phyloP scores from a whole-genome alignment of 2,888 invertebrate species.

The Graphium colonna region DNA sequence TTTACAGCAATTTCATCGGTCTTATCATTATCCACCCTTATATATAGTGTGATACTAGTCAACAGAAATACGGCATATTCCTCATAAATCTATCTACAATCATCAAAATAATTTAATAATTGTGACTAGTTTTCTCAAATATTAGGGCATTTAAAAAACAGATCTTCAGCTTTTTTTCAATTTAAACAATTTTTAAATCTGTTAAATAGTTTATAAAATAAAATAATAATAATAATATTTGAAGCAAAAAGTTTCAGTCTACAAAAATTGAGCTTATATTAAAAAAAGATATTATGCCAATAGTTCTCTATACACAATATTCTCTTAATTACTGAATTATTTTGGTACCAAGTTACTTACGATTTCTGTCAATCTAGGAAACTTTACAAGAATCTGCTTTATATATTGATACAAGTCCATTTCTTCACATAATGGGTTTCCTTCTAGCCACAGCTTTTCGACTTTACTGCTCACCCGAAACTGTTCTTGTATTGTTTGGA shows the following conservation, averaged over 20 bases:
- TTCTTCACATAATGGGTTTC: slow-evolving; percentile 64
- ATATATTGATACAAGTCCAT: slow-evolving; percentile 51
- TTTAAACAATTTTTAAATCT: too few relatives aligned
- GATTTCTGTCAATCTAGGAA: slow-evolving; percentile 61
- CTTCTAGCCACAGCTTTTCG: slow-evolving; percentile 67
- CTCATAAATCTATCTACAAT: too few relatives aligned
- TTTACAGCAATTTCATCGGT: too few relatives aligned
- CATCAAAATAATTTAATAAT: too few relatives aligned
- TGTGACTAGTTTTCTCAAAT: too few relatives aligned
- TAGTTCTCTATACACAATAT: neutral
- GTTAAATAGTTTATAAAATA: neutral
- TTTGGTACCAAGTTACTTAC: slow-evolving; percentile 40
- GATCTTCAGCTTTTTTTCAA: too few relatives aligned
- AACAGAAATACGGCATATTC: too few relatives aligned
- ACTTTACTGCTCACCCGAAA: slow-evolving; percentile 63
- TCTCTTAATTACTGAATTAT: neutral
- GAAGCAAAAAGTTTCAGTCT: neutral
- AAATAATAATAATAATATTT: neutral
- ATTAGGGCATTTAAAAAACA: too few relatives aligned
- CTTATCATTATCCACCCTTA: too few relatives aligned
- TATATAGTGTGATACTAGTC: too few relatives aligned
- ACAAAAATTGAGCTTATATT: neutral
- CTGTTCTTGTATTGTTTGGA: slow-evolving; percentile 50
- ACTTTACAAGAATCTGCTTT: slow-evolving; percentile 53
- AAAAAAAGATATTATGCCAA: neutral